Base-by-base conservation (phyloP, 1,140 invertebrate genomes). In the Hirudo medicinalis region DNA sequence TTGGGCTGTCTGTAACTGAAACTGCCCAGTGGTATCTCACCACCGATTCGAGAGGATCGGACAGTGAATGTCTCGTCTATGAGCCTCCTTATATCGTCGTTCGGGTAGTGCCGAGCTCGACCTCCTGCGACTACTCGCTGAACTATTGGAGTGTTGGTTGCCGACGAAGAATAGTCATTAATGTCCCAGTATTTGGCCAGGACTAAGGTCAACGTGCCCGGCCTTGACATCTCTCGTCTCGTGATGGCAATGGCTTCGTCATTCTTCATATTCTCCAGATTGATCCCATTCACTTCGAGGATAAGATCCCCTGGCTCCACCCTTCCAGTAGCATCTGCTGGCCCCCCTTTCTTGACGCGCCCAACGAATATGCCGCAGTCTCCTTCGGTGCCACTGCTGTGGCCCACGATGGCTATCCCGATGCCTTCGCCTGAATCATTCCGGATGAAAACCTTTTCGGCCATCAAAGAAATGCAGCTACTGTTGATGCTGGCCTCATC, bases 301-400 rank as follows among this genome's bases (percentile, higher is more conserved):
- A 97, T 95, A 93, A 97, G 96, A 81, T 97, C 94, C n/a, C 94
- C 94, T 22, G 93, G 92, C 83, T 97, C 92, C 84, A 86, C 86
- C 88, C 86, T 54, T n/a, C 93, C 93, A 81, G 97, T 93, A 76
- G 94, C 82, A 49, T 92, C 93, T 49, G 97, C 94, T 27, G 66
- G 66, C 6, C 73, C 73, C 5, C 27, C 92, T 83, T 96, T 96
- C 92, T 97, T 97, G 72, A 97, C 96, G 72, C 91, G 94, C 20
- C 93, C 93, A 60, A 97, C 94, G 81, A 97, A 97, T 77, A 97
- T 97, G 19, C 90, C 89, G 77, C 73, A 89, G 89, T 82, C 91
- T 20, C 68, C 68, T 13, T 68, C 25, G 71, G 88, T 87, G 78
- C 88, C 88, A 81, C 90, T 90, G 76, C 88, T 89, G 80, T 91